Conservation (phyloP, 2,888 invertebrate genomes). For the Cheilosia vulpina region DNA sequence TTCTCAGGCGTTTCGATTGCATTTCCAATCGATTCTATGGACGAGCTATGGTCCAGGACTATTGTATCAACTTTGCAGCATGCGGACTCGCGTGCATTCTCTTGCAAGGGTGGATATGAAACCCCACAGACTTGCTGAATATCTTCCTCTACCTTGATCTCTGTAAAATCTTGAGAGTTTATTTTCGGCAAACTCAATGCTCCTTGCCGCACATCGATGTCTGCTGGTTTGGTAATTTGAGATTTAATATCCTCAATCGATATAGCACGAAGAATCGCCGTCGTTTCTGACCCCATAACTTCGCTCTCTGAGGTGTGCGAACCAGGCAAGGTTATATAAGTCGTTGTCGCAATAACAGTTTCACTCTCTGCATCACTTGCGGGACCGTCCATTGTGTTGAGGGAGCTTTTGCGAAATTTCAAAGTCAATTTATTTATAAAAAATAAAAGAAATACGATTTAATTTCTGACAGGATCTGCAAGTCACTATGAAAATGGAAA, state of each 20-base stretch:
- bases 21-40: neutral
- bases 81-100: conserved; percentile 43
- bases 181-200: neutral
- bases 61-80: conserved; percentile 56
- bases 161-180: neutral
- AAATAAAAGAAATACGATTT: neutral
- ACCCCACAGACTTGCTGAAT: neutral
- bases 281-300: conserved; percentile 10
- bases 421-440: conserved; percentile 4
- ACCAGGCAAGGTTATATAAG: conserved; percentile 59
- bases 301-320: conserved; percentile 55
- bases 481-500: conserved; percentile 12
- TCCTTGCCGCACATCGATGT: neutral
- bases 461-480: conserved; percentile 19
- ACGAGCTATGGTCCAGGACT: conserved; percentile 15
- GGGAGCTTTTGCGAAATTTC: conserved; percentile 7
- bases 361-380: conserved; percentile 57
- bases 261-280: neutral
- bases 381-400: conserved; percentile 25
- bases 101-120: too few relatives aligned
- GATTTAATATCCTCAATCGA: neutral
- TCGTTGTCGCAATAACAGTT: conserved; percentile 64
- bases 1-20: neutral
- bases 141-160: neutral
- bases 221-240: neutral